Evolutionary conservation across 2,888 invertebrate species (phyloP).

Genomic region (Nowickia ferox): DNA sequence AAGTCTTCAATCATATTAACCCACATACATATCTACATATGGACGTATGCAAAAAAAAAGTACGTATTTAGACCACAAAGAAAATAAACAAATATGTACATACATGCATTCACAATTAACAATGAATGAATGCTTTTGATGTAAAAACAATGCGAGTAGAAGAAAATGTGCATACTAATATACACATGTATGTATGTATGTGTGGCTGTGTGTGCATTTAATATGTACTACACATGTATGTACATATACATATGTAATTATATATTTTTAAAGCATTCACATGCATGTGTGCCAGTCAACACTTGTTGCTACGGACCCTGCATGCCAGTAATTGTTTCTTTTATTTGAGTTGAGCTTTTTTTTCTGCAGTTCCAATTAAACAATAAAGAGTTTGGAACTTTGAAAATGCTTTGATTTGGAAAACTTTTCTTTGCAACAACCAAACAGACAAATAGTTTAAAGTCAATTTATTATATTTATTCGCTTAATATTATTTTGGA

Average conservation of each 20-base stretch:
- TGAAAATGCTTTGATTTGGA: too few species aligned
- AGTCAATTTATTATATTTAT: not conserved
- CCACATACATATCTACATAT: not conserved
- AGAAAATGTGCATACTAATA: not conserved
- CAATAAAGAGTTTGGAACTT: too few species aligned
- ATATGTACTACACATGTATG: too few species aligned
- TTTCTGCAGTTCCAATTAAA: not conserved
- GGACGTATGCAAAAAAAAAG: not conserved
- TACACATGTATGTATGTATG: not conserved
- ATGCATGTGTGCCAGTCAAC: too few species aligned
- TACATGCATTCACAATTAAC: constrained; percentile 33
- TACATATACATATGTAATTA: too few species aligned
- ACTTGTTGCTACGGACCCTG: too few species aligned
- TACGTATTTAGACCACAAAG: constrained; percentile 24
- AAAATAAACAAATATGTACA: constrained; percentile 5
- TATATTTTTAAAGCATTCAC: too few species aligned
- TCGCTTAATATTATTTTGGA: not conserved
- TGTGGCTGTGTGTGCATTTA: too few species aligned
- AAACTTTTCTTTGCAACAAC: not conserved
- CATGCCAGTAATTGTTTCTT: too few species aligned
- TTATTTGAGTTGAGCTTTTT: not conserved
- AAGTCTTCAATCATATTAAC: constrained; percentile 17
- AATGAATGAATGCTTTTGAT: constrained; percentile 37
- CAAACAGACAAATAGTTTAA: not conserved
- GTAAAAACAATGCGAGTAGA: not conserved